Evolutionary conservation across 2,888 invertebrate species (phyloP).

Genomic region (Cepaea hortensis): DNA sequence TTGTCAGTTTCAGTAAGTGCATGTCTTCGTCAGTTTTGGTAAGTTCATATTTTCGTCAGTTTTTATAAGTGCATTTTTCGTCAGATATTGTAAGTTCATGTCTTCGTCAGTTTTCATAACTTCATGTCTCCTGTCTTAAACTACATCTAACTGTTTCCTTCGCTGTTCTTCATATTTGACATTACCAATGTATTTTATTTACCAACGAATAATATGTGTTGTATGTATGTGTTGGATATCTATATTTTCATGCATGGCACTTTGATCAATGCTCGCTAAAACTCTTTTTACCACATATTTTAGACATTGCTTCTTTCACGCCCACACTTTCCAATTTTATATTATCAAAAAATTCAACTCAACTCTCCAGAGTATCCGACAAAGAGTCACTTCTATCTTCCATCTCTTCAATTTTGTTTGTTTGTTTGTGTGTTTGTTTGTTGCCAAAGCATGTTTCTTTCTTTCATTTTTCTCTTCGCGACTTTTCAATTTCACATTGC

Average conservation of each 20-base stretch:
- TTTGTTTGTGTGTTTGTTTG: too few relatives aligned
- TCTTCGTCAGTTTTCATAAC: too few relatives aligned
- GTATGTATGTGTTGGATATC: too few relatives aligned
- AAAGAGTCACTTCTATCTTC: too few relatives aligned
- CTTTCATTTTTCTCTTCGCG: not conserved
- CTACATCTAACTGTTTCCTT: too few relatives aligned
- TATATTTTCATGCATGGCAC: not conserved
- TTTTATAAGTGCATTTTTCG: too few relatives aligned
- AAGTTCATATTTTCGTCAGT: too few relatives aligned
- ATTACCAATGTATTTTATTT: not conserved
- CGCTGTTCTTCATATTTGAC: not conserved
- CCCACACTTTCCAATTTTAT: not conserved
- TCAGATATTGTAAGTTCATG: too few relatives aligned
- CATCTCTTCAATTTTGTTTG: not conserved
- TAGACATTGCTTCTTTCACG: not conserved
- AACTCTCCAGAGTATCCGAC: not conserved
- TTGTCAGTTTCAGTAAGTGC: too few relatives aligned
- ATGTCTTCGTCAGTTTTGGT: too few relatives aligned
- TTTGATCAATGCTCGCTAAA: not conserved
- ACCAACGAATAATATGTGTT: not conserved
- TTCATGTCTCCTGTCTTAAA: too few relatives aligned
- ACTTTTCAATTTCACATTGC: conserved; percentile 2
- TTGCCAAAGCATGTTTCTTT: not conserved
- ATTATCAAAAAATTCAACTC: not conserved
- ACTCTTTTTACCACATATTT: not conserved